Conservation (phyloP, 1,140 invertebrate species). For the Drosophila pachea region DNA sequence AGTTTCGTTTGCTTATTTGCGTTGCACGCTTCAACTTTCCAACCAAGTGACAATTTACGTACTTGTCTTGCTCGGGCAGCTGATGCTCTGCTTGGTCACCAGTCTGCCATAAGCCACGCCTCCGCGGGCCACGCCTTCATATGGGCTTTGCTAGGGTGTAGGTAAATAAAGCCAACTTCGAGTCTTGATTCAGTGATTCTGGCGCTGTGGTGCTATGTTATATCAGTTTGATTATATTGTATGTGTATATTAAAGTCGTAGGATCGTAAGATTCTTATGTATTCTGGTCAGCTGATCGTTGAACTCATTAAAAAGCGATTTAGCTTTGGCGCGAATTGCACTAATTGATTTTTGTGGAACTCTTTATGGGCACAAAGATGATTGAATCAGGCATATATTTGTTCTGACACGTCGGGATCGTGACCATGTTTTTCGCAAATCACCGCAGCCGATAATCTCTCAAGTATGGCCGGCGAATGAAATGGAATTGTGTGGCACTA, state of each 20-base stretch:
- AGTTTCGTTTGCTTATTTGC: slow-evolving; percentile 51
- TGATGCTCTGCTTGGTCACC: slow-evolving; percentile 2
- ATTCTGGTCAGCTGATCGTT: slow-evolving; percentile 53
- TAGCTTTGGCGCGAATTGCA: slow-evolving; percentile 56
- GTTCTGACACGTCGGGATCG: neutral
- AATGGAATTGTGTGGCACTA: too few species aligned
- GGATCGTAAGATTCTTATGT: neutral
- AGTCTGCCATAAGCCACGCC: neutral
- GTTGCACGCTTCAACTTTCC: slow-evolving; percentile 52
- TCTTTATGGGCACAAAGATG: too few species aligned
- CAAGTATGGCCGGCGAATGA: too few species aligned
- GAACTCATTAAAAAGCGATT: slow-evolving; percentile 50
- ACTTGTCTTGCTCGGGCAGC: slow-evolving; percentile 41
- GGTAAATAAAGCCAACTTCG: slow-evolving; percentile 20
- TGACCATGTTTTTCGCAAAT: slow-evolving; percentile 1
- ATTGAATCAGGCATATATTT: too few species aligned
- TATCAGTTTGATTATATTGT: neutral
- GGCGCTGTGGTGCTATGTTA: neutral
- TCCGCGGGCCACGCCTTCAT: neutral
- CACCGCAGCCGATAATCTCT: too few species aligned
- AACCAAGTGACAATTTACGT: slow-evolving; percentile 62
- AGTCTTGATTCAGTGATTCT: slow-evolving; percentile 6
- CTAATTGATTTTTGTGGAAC: too few species aligned
- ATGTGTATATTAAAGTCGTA: too few species aligned
- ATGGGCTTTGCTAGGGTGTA: neutral